phyloP scores from a whole-genome alignment of 2,888 invertebrate genomes.

The Melanargia galathea region DNA sequence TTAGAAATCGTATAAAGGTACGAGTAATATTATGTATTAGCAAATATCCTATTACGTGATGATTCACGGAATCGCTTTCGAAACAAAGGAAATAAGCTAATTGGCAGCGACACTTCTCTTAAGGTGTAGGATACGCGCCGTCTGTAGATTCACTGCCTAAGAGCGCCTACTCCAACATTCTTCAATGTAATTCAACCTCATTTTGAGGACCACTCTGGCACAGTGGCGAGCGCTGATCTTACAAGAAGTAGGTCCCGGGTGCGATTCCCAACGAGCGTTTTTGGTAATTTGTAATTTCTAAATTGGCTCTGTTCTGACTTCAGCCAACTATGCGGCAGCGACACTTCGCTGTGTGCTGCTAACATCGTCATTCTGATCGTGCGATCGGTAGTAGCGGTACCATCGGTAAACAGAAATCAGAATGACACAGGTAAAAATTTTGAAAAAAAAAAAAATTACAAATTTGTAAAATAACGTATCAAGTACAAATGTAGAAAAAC shows the following conservation, averaged over 20 bases:
- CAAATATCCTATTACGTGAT: conserved; percentile 39
- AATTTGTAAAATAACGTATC: too few relatives aligned
- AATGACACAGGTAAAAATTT: too few relatives aligned
- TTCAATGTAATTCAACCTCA: neutral
- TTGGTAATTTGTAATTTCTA: too few relatives aligned
- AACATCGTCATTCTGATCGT: too few relatives aligned
- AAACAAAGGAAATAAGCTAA: conserved; percentile 37
- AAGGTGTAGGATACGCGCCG: conserved; percentile 13
- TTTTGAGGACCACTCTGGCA: neutral
- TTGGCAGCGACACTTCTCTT: conserved; percentile 16
- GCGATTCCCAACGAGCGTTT: neutral
- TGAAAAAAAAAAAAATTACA: too few relatives aligned
- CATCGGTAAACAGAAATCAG: too few relatives aligned
- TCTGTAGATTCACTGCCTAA: conserved; percentile 10
- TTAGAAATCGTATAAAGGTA: conserved; percentile 37
- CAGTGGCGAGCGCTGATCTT: neutral
- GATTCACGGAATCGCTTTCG: conserved; percentile 34
- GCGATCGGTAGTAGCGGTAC: too few relatives aligned
- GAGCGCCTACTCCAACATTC: conserved; percentile 1
- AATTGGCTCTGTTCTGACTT: too few relatives aligned
- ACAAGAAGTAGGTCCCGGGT: neutral
- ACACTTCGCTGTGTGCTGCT: too few relatives aligned
- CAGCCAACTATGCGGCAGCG: too few relatives aligned
- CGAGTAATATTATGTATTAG: conserved; percentile 25
- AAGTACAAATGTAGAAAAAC: too few relatives aligned